These are phyloP conservation scores for Alca torda DNA, from an alignment of 2,797 vertebrate genomes.

Conservation along the genomic window DNA sequence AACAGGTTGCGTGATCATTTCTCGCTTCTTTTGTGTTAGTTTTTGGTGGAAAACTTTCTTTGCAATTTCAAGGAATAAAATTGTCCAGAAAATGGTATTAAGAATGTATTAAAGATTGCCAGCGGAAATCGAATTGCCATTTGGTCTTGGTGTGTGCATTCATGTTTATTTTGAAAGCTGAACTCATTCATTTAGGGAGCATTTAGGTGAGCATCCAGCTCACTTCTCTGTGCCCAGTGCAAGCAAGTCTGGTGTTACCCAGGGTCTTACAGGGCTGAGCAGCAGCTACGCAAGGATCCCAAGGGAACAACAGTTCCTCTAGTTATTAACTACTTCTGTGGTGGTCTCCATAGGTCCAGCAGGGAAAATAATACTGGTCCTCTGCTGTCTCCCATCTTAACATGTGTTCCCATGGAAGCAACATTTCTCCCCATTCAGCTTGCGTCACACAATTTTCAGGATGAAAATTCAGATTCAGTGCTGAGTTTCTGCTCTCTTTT, in stretches of 20 bases:
- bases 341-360: background rate
- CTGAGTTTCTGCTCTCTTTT: background rate
- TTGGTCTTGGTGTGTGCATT: background rate
- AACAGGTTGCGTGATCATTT: background rate
- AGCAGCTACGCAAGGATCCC: background rate
- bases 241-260: background rate
- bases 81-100: background rate
- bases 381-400: background rate
- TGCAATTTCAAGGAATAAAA: background rate
- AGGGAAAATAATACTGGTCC: rapidly evolving
- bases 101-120: background rate
- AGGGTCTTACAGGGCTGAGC: background rate
- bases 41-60: background rate
- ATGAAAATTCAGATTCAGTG: background rate
- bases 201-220: background rate
- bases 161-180: background rate
- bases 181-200: background rate
- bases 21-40: background rate
- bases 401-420: background rate
- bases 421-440: background rate
- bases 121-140: background rate
- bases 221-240: background rate
- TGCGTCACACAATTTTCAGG: background rate
- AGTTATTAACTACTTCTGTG: background rate
- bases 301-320: background rate